Percentiles rank a stretch among this genome's conserved stretches.
Conservation (phyloP, 2,888 invertebrate species). For the Microctonus hyperodae region DNA sequence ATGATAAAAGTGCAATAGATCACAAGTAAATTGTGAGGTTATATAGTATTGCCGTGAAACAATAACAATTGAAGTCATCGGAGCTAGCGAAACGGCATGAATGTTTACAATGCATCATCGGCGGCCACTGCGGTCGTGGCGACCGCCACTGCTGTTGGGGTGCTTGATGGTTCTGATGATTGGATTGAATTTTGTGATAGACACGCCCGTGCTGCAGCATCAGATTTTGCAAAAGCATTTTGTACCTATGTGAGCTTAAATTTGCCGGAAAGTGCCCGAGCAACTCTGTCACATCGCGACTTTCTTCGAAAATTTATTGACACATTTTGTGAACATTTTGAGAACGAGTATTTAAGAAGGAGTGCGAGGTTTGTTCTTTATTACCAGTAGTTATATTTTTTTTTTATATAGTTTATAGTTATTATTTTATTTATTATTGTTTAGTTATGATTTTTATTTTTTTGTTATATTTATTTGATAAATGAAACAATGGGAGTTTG, state of each 20-base stretch:
- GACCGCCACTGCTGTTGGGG: slow-evolving; percentile 47
- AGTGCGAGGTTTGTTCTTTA: slow-evolving; percentile 54
- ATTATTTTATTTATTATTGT: slow-evolving; percentile 13
- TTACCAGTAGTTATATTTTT: not conserved
- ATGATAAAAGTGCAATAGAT: not conserved
- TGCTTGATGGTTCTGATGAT: slow-evolving; percentile 71
- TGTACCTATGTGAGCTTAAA: slow-evolving; percentile 78
- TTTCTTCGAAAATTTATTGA: slow-evolving; percentile 84
- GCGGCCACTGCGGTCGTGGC: slow-evolving; percentile 16
- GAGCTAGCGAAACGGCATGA: slow-evolving; percentile 39
- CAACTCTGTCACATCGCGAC: slow-evolving; percentile 77
- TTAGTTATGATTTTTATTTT: no score
- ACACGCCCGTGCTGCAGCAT: slow-evolving; percentile 84
- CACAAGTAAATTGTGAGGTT: slow-evolving; percentile 1
- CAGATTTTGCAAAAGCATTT: slow-evolving; percentile 89
- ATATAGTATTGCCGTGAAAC: slow-evolving; percentile 3
- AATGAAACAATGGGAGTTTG: no score
- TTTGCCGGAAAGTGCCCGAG: slow-evolving; percentile 71
- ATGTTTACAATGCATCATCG: slow-evolving; percentile 47
- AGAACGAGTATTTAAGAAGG: slow-evolving; percentile 74
- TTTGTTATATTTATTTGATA: no score
- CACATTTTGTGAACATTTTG: slow-evolving; percentile 85
- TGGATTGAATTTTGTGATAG: slow-evolving; percentile 89
- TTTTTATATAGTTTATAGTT: not conserved
- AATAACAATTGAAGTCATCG: no score